Evolutionary conservation across 2,888 invertebrate genomes (phyloP), one percentile per base, ranked within the genome.

Genomic region (Pherbina coryleti): DNA sequence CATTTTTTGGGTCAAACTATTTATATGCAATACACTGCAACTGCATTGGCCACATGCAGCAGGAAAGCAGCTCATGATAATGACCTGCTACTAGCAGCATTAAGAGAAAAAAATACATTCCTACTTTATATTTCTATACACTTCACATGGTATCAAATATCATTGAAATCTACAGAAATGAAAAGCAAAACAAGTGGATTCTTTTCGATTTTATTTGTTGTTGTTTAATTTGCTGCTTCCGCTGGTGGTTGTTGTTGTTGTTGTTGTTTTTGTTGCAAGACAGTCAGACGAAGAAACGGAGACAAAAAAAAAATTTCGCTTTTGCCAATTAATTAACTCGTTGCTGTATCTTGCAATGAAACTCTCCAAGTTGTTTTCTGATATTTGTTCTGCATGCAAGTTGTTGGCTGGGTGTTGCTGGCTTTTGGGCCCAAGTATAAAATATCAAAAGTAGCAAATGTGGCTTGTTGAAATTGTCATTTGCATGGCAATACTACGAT

Each of bases 1-100:
- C 49, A 69, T 49, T 69, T 69, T 69, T 69, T 69, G 51, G 69
- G 69, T 69, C 69, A 69, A 69, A 69, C 69, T 51, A 67, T 69
- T 69, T 69, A 51, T 51, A 69, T 31, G 17, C 5, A 31, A 69
- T 31, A 19, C 5, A 31, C 31, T 66, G 34, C 19, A 37, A 17
- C 64, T 31, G 64, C 17, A 28, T 28, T 28, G 28, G 28, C 11
- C 60, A 28, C 60, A 60, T 60, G 60, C 22, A 22, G 34, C 9
- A 66, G 8, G 19, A 28, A 34, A n/a, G 64, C 64, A 66, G 34
- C 64, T 37, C 31, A 31, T 31, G 34, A 66, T 66, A 34, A 34
- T 34, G 31, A 66, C 31, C 34, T 34, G 64, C n/a, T 5, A 34
- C n/a, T 55, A 22, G 19, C 19, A 22, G 19, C 19, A 55, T n/a